phyloP scores from a whole-genome alignment of 1,140 invertebrate genomes.

The Pseudomyrmex pallidus region DNA sequence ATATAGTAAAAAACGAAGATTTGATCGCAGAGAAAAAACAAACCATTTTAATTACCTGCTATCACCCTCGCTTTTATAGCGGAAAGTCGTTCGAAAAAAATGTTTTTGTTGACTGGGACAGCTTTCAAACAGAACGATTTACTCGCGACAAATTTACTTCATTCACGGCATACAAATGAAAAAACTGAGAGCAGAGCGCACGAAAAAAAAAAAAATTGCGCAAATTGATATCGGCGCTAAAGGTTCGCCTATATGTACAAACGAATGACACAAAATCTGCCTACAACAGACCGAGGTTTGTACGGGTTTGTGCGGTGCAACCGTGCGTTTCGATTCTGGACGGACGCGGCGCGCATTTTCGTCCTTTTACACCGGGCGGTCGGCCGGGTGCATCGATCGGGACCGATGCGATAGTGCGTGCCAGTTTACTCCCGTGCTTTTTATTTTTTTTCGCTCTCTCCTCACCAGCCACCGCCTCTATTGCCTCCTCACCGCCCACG shows the following conservation, averaged over 20 bases:
- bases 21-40: background rate
- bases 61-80: background rate
- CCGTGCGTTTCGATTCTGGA: conserved; percentile 62
- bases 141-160: conserved; percentile 32
- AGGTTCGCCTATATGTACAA: conserved; percentile 28
- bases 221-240: conserved; percentile 49
- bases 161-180: conserved; percentile 31
- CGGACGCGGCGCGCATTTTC: conserved; percentile 53
- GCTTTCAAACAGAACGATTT: conserved; percentile 1
- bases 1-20: background rate
- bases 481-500: conserved; percentile 9
- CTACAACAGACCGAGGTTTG: conserved; percentile 29
- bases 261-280: conserved; percentile 56
- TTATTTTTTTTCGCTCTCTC: conserved; percentile 12
- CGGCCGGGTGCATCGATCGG: conserved; percentile 60
- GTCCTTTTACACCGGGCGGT: conserved; percentile 54
- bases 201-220: conserved; percentile 48
- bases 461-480: background rate
- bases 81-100: background rate
- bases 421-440: conserved; percentile 23
- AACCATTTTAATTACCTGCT: background rate
- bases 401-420: conserved; percentile 60
- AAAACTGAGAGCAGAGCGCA: conserved; percentile 20
- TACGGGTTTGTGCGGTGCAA: conserved; percentile 35
- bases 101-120: background rate